Conservation (phyloP, 2,888 invertebrate species). For the Cerceris rybyensis region DNA sequence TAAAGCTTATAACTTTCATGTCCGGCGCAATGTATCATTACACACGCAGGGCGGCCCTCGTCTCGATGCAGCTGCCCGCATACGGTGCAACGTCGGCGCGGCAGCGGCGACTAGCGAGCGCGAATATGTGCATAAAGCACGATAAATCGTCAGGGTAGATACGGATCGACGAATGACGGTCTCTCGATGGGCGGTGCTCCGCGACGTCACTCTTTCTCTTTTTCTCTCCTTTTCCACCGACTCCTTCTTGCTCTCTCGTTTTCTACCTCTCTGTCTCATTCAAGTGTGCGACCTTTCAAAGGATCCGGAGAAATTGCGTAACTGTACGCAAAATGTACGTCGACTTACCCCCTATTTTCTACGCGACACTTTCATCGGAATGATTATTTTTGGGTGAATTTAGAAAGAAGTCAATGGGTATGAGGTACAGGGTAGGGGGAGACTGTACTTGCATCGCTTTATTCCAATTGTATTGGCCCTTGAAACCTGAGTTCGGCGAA, state of each 20-base stretch:
- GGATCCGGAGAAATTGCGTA: constrained; percentile 30
- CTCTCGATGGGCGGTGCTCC: constrained; percentile 53
- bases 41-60: constrained; percentile 60
- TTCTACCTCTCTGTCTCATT: background rate
- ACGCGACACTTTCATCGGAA: background rate
- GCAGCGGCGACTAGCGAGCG: constrained; percentile 37
- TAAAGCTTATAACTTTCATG: constrained; percentile 71
- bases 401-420: too few relatives aligned
- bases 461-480: too few relatives aligned
- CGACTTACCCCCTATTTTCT: background rate
- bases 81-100: constrained; percentile 27
- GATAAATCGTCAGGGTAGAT: constrained; percentile 62
- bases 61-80: constrained; percentile 60
- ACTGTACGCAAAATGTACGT: background rate
- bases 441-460: too few relatives aligned
- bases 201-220: constrained; percentile 1
- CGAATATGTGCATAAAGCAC: constrained; percentile 62
- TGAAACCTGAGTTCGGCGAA: too few relatives aligned
- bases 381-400: too few relatives aligned
- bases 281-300: constrained; percentile 27
- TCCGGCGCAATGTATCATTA: constrained; percentile 70
- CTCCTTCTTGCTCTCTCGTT: too few relatives aligned
- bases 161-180: constrained; percentile 63
- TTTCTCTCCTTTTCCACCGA: too few relatives aligned
- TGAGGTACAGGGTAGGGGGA: too few relatives aligned